Percentiles rank a stretch among this genome's conserved stretches.
These are phyloP conservation scores for Hofmannophila pseudospretella DNA, from an alignment of 2,888 invertebrate species.

Conservation along the genomic window DNA sequence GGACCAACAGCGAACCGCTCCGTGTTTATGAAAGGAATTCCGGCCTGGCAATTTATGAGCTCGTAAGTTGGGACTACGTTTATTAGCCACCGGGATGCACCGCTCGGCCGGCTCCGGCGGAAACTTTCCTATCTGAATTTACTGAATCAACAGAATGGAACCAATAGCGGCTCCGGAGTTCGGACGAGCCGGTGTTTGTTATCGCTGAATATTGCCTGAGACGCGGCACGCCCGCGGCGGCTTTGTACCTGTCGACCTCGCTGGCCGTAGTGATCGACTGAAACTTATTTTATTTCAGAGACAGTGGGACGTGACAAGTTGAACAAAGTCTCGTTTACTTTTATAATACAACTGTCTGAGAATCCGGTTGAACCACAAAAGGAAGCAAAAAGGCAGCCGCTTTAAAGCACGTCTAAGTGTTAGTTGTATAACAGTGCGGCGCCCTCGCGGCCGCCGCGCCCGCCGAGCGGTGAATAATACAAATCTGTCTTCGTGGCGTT, in stretches of 20 bases:
- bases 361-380: background rate
- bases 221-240: no score
- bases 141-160: no score
- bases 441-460: background rate
- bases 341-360: no score
- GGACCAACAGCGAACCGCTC: background rate
- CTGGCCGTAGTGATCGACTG: no score
- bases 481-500: slow-evolving; percentile 68
- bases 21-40: slow-evolving; percentile 14
- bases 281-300: no score
- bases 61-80: background rate
- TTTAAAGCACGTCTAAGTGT: background rate
- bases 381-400: background rate
- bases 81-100: slow-evolving; percentile 1
- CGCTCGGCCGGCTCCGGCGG: background rate
- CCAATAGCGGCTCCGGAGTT: background rate
- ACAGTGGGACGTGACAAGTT: no score
- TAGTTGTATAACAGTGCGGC: background rate
- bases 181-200: background rate
- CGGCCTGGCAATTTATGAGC: slow-evolving; percentile 12
- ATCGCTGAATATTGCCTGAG: no score
- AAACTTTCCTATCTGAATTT: background rate
- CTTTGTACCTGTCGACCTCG: no score
- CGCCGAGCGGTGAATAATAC: slow-evolving; percentile 55
- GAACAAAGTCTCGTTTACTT: no score